These are phyloP conservation scores for Garrulus glandarius DNA, from an alignment of 2,797 vertebrate species.

Conservation along the genomic window DNA sequence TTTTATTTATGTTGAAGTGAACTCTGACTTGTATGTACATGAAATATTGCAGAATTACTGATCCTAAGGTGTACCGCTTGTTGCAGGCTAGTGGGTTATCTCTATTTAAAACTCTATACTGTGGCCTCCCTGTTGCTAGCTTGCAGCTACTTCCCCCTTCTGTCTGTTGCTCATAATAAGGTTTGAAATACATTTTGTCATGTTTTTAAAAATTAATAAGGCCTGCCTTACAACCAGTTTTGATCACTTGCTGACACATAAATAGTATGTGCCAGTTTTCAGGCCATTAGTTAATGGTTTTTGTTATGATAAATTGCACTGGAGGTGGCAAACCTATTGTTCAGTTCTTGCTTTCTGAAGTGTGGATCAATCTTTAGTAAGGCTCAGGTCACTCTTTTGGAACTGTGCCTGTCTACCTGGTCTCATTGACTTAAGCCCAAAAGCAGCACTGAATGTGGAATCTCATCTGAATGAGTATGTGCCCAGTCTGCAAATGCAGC, in stretches of 20 bases:
- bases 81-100: background rate
- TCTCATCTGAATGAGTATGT: background rate
- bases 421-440: background rate
- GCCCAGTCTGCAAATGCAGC: background rate
- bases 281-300: background rate
- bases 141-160: background rate
- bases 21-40: background rate
- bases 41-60: background rate
- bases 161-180: background rate
- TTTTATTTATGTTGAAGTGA: background rate
- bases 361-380: background rate
- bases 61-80: background rate
- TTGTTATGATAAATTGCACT: background rate
- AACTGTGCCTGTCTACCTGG: background rate
- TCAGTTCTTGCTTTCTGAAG: background rate
- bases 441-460: background rate
- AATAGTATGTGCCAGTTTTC: background rate
- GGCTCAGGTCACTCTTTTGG: background rate
- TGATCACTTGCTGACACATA: background rate
- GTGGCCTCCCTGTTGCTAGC: background rate
- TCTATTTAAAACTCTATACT: background rate
- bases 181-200: background rate
- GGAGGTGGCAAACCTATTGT: background rate
- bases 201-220: background rate
- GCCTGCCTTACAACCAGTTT: background rate